A percentile compares a stretch with the other conserved stretches of the same genome.
Evolutionary conservation across 2,888 invertebrate genomes (phyloP).

Genomic region (Tetramorium bicarinatum): DNA sequence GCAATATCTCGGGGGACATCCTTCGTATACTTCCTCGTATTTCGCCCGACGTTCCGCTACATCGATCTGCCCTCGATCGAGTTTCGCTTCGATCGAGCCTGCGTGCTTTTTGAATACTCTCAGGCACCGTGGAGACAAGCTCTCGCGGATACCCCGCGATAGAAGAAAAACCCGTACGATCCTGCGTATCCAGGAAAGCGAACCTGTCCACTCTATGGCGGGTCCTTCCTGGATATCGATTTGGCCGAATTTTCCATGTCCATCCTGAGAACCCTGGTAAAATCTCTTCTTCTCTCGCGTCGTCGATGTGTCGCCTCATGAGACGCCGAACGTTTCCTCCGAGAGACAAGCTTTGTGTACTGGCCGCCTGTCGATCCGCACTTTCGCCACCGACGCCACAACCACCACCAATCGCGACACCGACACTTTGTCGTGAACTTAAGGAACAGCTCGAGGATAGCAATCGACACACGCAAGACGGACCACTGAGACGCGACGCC

Average conservation of each 20-base stretch:
- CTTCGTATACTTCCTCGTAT: conserved; percentile 16
- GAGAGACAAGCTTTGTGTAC: background rate
- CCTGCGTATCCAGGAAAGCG: conserved; percentile 58
- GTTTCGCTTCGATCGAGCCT: conserved; percentile 38
- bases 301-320: background rate
- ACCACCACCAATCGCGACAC: conserved; percentile 56
- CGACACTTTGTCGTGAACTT: conserved; percentile 51
- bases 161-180: conserved; percentile 65
- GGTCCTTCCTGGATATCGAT: conserved; percentile 63
- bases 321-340: background rate
- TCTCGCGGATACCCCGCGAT: conserved; percentile 32
- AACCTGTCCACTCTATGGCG: conserved; percentile 60
- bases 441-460: conserved; percentile 51
- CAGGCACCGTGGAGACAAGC: background rate
- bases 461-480: conserved; percentile 44
- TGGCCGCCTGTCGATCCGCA: background rate
- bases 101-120: conserved; percentile 7
- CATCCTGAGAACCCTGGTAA: conserved; percentile 1
- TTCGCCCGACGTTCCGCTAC: background rate
- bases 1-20: conserved; percentile 13
- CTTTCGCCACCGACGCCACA: conserved; percentile 53
- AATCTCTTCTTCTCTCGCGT: conserved; percentile 11
- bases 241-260: conserved; percentile 7
- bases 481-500: conserved; percentile 69
- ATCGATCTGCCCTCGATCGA: conserved; percentile 26